Conservation (phyloP, 2,113 vertebrate species). For the Zosterops pallidus region DNA sequence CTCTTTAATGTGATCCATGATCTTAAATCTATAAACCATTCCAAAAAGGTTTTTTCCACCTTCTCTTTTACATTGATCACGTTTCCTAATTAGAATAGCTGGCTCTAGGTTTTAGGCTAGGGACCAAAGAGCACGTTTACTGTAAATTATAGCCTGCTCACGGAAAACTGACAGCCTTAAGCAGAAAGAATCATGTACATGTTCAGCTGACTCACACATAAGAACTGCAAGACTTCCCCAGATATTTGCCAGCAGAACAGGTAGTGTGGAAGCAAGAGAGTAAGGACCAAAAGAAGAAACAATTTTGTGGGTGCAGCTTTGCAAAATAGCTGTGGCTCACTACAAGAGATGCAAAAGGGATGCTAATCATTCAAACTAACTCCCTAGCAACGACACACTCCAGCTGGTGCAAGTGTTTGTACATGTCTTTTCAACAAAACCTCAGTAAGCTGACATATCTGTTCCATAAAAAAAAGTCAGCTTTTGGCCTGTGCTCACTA, state of each 20-base stretch:
- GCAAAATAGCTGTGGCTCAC: not conserved
- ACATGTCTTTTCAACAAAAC: not conserved
- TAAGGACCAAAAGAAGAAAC: not conserved
- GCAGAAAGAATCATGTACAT: not conserved
- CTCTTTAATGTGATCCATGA: not conserved
- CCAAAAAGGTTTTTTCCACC: not conserved
- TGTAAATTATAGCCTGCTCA: not conserved
- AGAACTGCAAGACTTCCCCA: not conserved
- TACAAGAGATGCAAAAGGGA: not conserved
- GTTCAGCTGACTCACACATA: not conserved
- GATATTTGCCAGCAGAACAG: not conserved
- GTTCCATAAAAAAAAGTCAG: not conserved
- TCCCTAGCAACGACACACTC: not conserved
- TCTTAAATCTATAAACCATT: not conserved
- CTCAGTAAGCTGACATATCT: not conserved
- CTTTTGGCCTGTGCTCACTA: not conserved
- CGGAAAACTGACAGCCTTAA: not conserved
- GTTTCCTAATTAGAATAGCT: not conserved
- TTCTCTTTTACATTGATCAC: not conserved
- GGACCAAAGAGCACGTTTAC: not conserved
- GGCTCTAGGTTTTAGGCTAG: not conserved
- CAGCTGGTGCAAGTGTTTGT: not conserved
- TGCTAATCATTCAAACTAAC: not conserved
- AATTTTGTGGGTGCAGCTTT: not conserved
- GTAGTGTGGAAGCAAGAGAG: not conserved